phyloP scores from a whole-genome alignment of 2,113 vertebrate species.

The Copsychus sechellarum region DNA sequence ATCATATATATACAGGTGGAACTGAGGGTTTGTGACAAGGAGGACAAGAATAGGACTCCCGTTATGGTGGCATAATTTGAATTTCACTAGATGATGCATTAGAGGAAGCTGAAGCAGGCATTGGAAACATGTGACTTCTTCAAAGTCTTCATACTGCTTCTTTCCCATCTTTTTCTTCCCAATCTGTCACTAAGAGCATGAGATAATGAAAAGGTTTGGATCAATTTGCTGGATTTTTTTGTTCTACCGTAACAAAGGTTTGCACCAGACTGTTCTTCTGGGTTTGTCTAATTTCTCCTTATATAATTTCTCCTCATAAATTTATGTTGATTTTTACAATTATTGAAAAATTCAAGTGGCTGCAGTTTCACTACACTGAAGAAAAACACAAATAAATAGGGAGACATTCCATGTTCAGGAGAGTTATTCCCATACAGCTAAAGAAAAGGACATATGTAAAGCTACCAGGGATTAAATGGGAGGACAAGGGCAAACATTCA shows the following conservation, averaged over 20 bases:
- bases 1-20: neutral
- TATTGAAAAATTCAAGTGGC: neutral
- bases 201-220: neutral
- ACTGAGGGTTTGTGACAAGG: neutral
- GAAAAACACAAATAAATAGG: neutral
- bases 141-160: neutral
- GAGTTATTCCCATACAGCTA: neutral
- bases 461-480: neutral
- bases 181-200: neutral
- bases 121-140: neutral
- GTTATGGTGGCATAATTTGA: neutral
- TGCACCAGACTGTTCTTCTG: neutral
- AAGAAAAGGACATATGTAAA: neutral
- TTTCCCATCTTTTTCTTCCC: neutral
- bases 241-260: neutral
- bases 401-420: neutral
- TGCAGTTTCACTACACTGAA: neutral
- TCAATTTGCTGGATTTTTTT: neutral
- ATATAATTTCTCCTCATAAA: neutral
- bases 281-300: neutral
- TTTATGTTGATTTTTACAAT: neutral
- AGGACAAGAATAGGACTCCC: neutral
- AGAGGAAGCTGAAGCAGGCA: neutral
- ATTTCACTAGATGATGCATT: neutral
- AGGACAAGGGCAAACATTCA: neutral